Evolutionary conservation across 2,113 vertebrate species (phyloP).

Genomic region (Alectura lathami): DNA sequence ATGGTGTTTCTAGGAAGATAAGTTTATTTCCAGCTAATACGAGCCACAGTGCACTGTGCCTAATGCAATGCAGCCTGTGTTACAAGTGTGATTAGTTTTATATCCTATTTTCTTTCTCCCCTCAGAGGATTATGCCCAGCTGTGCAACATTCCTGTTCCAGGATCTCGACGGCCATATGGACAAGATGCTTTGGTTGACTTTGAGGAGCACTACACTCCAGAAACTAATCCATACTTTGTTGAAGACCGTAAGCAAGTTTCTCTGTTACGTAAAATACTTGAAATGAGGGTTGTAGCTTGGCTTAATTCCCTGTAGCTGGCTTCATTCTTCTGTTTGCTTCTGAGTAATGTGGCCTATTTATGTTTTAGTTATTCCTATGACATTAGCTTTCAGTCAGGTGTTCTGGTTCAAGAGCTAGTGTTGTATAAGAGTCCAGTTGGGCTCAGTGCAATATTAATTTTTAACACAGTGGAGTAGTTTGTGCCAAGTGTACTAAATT

Average conservation of each 20-base stretch:
- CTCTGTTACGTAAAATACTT: not conserved
- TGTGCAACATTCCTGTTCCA: constrained; percentile 88
- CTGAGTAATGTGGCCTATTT: not conserved
- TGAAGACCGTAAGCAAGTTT: constrained; percentile 84
- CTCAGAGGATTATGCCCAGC: constrained; percentile 87
- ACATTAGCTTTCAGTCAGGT: constrained; percentile 31
- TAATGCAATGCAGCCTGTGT: constrained; percentile 33
- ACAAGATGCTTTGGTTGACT: constrained; percentile 86
- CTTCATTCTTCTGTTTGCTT: not conserved
- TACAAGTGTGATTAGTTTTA: constrained; percentile 40
- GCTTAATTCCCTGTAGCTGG: not conserved
- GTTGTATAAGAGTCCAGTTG: not conserved
- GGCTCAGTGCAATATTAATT: not conserved
- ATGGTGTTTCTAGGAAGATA: constrained; percentile 57
- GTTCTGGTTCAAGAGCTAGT: constrained; percentile 8
- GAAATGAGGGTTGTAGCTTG: not conserved
- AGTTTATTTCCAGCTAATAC: constrained; percentile 47
- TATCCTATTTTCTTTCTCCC: constrained; percentile 39
- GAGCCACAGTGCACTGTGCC: constrained; percentile 14
- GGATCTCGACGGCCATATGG: constrained; percentile 84
- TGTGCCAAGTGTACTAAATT: not conserved
- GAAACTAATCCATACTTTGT: constrained; percentile 80
- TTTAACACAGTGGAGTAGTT: constrained; percentile 19
- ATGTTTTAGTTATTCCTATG: constrained; percentile 12
- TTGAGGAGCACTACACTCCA: constrained; percentile 77